Conservation (phyloP, 2,113 vertebrate genomes). For the Platycercus adscitus region DNA sequence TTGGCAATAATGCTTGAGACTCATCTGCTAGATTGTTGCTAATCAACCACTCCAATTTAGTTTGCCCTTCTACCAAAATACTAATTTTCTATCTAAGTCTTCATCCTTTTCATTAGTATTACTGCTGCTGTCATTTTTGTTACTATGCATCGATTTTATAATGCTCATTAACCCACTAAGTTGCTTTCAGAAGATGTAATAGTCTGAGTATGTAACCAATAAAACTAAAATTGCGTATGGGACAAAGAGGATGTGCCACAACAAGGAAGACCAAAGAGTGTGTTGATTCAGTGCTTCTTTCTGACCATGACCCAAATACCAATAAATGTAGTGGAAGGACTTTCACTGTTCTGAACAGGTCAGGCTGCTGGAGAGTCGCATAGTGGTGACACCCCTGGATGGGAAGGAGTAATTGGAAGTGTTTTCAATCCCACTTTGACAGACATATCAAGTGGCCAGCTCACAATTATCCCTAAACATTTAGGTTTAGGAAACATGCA, state of each 20-base stretch:
- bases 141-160: background rate
- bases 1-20: background rate
- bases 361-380: background rate
- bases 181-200: background rate
- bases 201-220: background rate
- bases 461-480: background rate
- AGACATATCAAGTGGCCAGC: fast-evolving
- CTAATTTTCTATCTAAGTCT: background rate
- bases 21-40: background rate
- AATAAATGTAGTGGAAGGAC: background rate
- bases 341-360: background rate
- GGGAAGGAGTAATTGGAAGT: background rate
- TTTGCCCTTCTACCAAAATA: background rate
- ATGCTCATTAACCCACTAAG: background rate
- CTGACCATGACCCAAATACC: background rate
- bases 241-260: background rate
- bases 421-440: background rate
- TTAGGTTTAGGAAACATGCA: background rate
- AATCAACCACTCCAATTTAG: background rate
- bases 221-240: background rate
- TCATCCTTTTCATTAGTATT: background rate
- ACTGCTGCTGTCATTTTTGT: background rate
- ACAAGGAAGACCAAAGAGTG: background rate
- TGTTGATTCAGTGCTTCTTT: background rate
- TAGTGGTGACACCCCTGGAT: background rate